Conservation (phyloP, 2,113 vertebrate genomes). For the Tonatia bakeri region DNA sequence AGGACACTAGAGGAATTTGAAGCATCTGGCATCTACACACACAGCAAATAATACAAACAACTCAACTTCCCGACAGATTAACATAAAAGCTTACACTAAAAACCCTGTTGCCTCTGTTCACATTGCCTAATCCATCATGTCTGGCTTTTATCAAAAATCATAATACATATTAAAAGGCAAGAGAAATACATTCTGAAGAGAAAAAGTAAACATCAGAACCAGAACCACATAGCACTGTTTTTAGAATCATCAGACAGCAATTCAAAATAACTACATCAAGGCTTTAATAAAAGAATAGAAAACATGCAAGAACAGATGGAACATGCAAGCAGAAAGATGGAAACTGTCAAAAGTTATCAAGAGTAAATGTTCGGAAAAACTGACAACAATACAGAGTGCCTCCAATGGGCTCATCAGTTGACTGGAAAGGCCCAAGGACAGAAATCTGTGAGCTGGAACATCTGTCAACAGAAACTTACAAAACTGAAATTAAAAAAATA, state of each 20-base stretch:
- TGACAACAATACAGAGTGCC: background rate
- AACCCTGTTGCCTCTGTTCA: background rate
- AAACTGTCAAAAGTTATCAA: background rate
- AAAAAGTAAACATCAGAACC: background rate
- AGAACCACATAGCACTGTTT: background rate
- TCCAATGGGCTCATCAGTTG: background rate
- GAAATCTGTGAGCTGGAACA: background rate
- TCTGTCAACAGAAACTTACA: background rate
- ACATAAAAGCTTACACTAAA: background rate
- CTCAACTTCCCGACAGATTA: background rate
- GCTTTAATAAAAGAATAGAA: background rate
- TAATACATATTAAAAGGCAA: background rate
- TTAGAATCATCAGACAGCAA: background rate
- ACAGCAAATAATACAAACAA: background rate
- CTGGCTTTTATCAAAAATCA: background rate
- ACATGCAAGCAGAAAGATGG: background rate
- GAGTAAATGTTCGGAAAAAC: background rate
- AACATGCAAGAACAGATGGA: background rate
- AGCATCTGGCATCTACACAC: background rate
- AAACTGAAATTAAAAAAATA: background rate
- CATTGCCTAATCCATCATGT: background rate
- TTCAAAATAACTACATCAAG: background rate
- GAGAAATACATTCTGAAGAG: background rate
- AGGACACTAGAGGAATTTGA: background rate
- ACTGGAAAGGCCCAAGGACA: background rate